Conservation (phyloP, 2,888 invertebrate species). For the Andrena hattorfiana region DNA sequence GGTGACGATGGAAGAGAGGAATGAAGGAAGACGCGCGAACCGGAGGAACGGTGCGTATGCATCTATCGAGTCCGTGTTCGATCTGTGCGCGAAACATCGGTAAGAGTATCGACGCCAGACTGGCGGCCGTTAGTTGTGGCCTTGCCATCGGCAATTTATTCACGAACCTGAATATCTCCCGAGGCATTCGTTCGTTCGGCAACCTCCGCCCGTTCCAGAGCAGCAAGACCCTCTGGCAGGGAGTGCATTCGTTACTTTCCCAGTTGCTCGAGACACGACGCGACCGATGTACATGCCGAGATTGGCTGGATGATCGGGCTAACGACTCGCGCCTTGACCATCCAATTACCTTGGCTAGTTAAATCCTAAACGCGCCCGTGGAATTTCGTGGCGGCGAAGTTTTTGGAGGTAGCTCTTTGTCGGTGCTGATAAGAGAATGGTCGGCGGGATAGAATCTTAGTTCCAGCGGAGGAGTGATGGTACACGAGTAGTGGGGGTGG, state of each 20-base stretch:
- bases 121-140: constrained; percentile 75
- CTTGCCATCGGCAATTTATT: constrained; percentile 80
- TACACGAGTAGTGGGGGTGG: no score
- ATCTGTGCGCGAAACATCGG: constrained; percentile 60
- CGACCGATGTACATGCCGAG: neutral
- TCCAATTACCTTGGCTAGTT: neutral
- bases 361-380: neutral
- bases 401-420: neutral
- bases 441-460: neutral
- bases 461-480: no score
- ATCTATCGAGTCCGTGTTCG: constrained; percentile 33
- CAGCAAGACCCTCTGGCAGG: constrained; percentile 17
- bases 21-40: constrained; percentile 13
- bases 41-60: constrained; percentile 33
- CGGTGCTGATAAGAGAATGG: neutral
- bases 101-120: constrained; percentile 78
- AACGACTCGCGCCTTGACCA: neutral
- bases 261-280: constrained; percentile 18
- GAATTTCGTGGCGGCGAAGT: neutral
- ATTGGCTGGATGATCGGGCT: neutral
- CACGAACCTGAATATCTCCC: constrained; percentile 75
- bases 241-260: constrained; percentile 37
- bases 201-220: constrained; percentile 54
- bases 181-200: constrained; percentile 62
- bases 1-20: neutral